Evolutionary conservation across 2,888 invertebrate genomes (phyloP), one percentile per base, ranked within the genome.

Genomic region (Cataglyphis rosenhaueri): DNA sequence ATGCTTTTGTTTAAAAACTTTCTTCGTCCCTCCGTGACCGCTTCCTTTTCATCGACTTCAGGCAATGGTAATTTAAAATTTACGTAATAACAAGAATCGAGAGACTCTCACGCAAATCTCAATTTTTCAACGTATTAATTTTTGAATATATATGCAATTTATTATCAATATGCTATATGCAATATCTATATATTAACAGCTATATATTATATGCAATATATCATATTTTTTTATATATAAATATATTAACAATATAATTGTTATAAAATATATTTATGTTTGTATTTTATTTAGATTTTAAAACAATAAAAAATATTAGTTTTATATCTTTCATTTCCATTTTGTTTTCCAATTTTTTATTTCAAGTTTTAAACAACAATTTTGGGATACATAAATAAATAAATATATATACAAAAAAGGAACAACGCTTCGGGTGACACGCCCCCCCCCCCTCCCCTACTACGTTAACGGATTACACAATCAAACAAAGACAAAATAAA

Each of bases 1-100:
- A 84, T 55, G 79, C 18, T 75, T 57, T 25, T 35, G 15, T 21
- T 21, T 32, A 18, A 32, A 55, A 62, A 57, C 12, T 25, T 32
- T 9, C 32, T 68, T 68, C 5, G 10, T 75, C 5, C 18, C 52
- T 18, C 29, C 29, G 66, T 66, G 29, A 2, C n/a, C 12, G 35
- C 3, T 57, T 32, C 3, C 18, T 41, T 78, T 68, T 29, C 3
- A 29, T 48, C 32, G 18, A 18, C 48, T 75, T n/a, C 48, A 6
- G 18, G 44, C 5, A 44, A 44, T 65, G 48, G 25, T 66, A 52
- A 38, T 9, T 66, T n/a, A 12, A 65, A 15, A 78, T 68, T 57
- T 68, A 68, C 1, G 6, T 25, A 65, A 6, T 38, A 52, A 25
- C 1, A 15, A 25, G 35, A 75, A 12, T 61, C 57, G 29, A 6